Base-by-base conservation (phyloP, 2,888 invertebrate genomes). In the Dicycla oo region DNA sequence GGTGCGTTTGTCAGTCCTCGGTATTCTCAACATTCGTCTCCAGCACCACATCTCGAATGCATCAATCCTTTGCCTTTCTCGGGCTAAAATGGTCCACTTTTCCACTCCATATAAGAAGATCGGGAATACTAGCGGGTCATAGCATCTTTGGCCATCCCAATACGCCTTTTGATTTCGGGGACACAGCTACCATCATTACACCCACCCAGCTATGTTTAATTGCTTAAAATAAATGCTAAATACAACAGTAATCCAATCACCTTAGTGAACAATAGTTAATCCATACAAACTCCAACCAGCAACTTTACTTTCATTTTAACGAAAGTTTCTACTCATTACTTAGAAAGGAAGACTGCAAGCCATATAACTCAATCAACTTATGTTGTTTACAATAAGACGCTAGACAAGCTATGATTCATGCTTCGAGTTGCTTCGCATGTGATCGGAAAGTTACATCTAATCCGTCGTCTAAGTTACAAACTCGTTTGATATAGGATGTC, bases 401-500 rank as follows among this genome's bases (percentile, higher is more conserved):
- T 53, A 54, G 56, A 69, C 47, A 56, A 57, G 26, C 54, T 49
- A 54, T 61, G 69, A 82, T 68, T 70, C 76, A 71, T 73, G 53
- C 23, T 15, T n/a, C 11, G 58, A 34, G 65, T 62, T n/a, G n/a
- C n/a, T n/a, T 75, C 61, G 63, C 18, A n/a, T 68, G 57, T 74
- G 72, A 74, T 74, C 64, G 57, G 73, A 73, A 71, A 75, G 73
- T 57, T 20, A 61, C 49, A 40, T 47, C 13, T 54, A 49, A 58
- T 65, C 45, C 53, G 58, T 53, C 40, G 53, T n/a, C n/a, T n/a
- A 61, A 72, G 68, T 73, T 57, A 49, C 13, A 83, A 84, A 85
- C 83, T 30, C 20, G 83, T 84, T 84, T 56, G 61, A 58, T 69
- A 58, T 69, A 73, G 69, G 66, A 68, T 70, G 40, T 69, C 38